Conservation (phyloP, 1,140 invertebrate genomes). For the Drosophila nasuta region DNA sequence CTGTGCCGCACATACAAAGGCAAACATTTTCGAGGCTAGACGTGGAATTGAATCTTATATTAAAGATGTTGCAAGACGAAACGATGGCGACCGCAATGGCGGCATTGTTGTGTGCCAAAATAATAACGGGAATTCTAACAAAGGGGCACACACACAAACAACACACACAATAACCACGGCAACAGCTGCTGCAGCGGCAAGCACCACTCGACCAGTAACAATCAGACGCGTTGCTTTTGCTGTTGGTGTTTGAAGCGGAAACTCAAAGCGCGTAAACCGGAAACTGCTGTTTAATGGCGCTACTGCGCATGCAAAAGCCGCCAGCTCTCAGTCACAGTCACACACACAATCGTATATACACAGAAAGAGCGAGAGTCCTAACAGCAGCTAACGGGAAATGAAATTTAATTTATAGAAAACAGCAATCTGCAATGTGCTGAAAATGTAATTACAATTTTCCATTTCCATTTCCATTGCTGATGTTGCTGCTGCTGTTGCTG, state of each 20-base stretch:
- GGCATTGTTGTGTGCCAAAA: slow-evolving; percentile 62
- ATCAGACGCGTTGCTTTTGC: slow-evolving; percentile 47
- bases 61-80: slow-evolving; percentile 74
- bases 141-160: slow-evolving; percentile 33
- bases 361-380: background rate
- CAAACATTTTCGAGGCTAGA: slow-evolving; percentile 43
- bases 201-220: slow-evolving; percentile 71
- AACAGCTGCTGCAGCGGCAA: slow-evolving; percentile 76
- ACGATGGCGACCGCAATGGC: slow-evolving; percentile 33
- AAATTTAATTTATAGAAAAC: slow-evolving; percentile 81
- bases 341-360: slow-evolving; percentile 1
- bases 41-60: slow-evolving; percentile 77
- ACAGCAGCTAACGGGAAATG: slow-evolving; percentile 61
- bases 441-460: slow-evolving; percentile 83
- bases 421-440: slow-evolving; percentile 68
- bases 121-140: slow-evolving; percentile 76
- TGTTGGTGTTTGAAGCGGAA: slow-evolving; percentile 73
- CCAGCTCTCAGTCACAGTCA: slow-evolving; percentile 9
- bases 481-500: background rate
- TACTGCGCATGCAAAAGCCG: slow-evolving; percentile 72
- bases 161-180: slow-evolving; percentile 75
- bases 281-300: slow-evolving; percentile 83
- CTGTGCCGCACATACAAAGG: slow-evolving; percentile 35
- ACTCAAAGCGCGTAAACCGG: slow-evolving; percentile 83
- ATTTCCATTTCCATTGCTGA: slow-evolving; percentile 57